Evolutionary conservation across 1,140 invertebrate species (phyloP).

Genomic region (Ceratitis capitata): DNA sequence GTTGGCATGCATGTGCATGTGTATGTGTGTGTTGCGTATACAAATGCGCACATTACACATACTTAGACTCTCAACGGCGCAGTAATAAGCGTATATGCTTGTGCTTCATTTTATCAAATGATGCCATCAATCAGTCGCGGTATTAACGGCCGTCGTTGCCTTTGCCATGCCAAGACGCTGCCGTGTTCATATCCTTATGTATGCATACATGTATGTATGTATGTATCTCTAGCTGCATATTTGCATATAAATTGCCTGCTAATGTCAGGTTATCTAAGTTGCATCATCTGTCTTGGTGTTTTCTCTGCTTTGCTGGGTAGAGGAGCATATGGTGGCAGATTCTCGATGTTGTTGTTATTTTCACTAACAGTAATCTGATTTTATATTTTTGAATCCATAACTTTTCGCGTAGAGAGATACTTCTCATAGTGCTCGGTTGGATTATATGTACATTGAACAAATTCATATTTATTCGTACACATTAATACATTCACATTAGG

Average conservation of each 20-base stretch:
- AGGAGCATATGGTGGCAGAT: not conserved
- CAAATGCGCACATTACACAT: not conserved
- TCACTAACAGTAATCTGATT: not conserved
- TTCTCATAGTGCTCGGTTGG: not conserved
- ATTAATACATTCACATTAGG: not conserved
- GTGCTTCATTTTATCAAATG: slow-evolving; percentile 41
- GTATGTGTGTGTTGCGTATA: not conserved
- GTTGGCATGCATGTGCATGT: not conserved
- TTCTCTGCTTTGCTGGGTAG: not conserved
- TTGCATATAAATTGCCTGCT: slow-evolving; percentile 65
- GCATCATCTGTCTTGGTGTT: slow-evolving; percentile 52
- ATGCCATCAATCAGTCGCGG: slow-evolving; percentile 40
- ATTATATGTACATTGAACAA: not conserved
- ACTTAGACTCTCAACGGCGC: not conserved
- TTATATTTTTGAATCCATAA: not conserved
- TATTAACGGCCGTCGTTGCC: not conserved
- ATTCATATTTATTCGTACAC: not conserved
- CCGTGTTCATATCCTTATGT: not conserved
- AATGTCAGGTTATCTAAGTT: slow-evolving; percentile 63
- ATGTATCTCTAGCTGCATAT: slow-evolving; percentile 46
- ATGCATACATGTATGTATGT: not conserved
- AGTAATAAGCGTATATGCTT: not conserved
- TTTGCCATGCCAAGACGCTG: not conserved
- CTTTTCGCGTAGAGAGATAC: not conserved
- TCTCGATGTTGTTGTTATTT: not conserved